Evolutionary conservation across 1,140 invertebrate genomes (phyloP), one percentile per base, ranked within the genome.

Genomic region (Brachionus koreanus): DNA sequence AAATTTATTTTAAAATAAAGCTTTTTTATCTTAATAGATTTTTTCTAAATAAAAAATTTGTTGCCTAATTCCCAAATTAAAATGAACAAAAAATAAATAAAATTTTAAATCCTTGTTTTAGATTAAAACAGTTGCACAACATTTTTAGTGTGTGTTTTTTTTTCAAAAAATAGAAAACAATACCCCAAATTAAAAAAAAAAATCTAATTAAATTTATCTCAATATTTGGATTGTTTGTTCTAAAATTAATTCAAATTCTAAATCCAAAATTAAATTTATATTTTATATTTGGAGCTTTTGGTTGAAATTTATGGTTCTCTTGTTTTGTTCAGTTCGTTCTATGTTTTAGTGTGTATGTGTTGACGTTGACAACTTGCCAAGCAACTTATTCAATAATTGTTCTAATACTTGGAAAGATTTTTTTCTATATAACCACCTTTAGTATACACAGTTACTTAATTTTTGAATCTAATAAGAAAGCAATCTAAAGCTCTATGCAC

Each of bases 341-440:
- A 72, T 72, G 33, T 72, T 37, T 72, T 74, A 43, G 37, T 25
- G 39, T 74, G 37, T 74, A 25, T 46, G 69, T 79, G 76, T 79
- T 79, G 76, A 79, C 76, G 76, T 79, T 79, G 61, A 79, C 76
- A 25, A 79, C 76, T 79, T 79, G 76, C 76, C 76, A 79, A 61
- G 76, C 76, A 79, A 79, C 76, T 79, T 79, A 69, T 69, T 69
- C 37, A 69, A n/a, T 69, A 39, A 69, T 69, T 19, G 25, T 65
- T 25, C 16, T 65, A 65, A 65, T 33, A 65, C 63, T 65, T 65
- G 49, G 49, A 57, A 65, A 65, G 29, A 5, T 35, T 23, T 65
- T 65, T n/a, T 65, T 65, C 33, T 65, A 33, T 46, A 46, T 65
- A 29, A n/a, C n/a, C 37, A 42, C 65, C 65, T 69, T 37, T 69